Evolutionary conservation across 1,140 invertebrate genomes (phyloP).

Genomic region (Kradibia gibbosae): DNA sequence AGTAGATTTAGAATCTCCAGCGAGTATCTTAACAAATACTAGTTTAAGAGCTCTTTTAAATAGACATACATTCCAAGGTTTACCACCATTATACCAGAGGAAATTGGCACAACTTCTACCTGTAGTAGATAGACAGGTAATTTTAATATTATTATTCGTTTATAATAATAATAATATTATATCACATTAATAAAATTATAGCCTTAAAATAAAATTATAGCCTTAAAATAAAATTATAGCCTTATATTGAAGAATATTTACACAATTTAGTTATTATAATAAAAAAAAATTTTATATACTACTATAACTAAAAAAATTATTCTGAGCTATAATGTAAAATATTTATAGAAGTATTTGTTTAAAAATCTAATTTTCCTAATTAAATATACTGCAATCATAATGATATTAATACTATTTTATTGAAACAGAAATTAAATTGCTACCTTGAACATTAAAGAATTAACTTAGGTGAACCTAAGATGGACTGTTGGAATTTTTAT

Average conservation of each 20-base stretch:
- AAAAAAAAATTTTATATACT: too few relatives aligned
- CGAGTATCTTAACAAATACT: constrained; percentile 94
- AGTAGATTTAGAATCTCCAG: constrained; percentile 96
- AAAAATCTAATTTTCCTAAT: too few relatives aligned
- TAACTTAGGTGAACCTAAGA: too few relatives aligned
- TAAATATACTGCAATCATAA: too few relatives aligned
- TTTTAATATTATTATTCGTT: neutral
- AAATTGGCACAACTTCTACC: constrained; percentile 93
- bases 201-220: neutral
- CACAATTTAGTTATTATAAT: neutral
- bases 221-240: neutral
- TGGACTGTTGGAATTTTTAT: too few relatives aligned
- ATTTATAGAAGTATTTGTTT: too few relatives aligned
- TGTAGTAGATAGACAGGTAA: constrained; percentile 86
- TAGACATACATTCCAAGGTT: constrained; percentile 90
- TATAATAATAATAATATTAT: neutral
- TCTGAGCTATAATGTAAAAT: too few relatives aligned
- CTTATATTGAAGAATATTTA: neutral
- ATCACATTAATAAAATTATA: neutral
- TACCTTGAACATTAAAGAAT: too few relatives aligned
- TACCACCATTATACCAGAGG: constrained; percentile 92
- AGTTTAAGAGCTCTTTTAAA: constrained; percentile 91
- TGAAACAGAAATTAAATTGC: too few relatives aligned
- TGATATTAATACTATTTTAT: too few relatives aligned
- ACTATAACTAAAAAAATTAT: too few relatives aligned